Percentiles rank a stretch among this genome's conserved stretches.
Conservation (phyloP, 2,888 invertebrate genomes). For the Seladonia tumulorum region DNA sequence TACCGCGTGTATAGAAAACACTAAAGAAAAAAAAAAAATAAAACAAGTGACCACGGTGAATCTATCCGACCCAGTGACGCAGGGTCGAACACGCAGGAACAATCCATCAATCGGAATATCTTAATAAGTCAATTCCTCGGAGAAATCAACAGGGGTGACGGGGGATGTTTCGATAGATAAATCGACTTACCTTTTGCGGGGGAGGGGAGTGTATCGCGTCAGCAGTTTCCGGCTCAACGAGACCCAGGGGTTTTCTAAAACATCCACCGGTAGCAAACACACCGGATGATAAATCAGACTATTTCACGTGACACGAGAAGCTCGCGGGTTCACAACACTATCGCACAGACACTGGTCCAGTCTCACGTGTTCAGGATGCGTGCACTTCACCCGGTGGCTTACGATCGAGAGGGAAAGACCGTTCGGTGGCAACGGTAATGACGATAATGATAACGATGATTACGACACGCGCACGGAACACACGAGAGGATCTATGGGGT, state of each 20-base stretch:
- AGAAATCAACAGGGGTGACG: slow-evolving; percentile 35
- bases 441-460: neutral
- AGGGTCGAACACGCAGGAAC: neutral
- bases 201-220: slow-evolving; percentile 5
- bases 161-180: slow-evolving; percentile 24
- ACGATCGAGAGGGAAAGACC: neutral
- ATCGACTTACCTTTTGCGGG: slow-evolving; percentile 42
- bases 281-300: slow-evolving; percentile 2
- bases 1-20: too few species aligned
- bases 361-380: neutral
- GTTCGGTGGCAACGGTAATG: neutral
- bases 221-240: slow-evolving; percentile 33
- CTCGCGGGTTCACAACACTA: slow-evolving; percentile 6
- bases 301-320: neutral
- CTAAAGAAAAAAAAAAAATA: neutral
- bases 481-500: neutral
- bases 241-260: slow-evolving; percentile 45
- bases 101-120: slow-evolving; percentile 15
- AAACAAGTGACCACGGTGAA: neutral
- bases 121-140: slow-evolving; percentile 22
- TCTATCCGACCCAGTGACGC: neutral
- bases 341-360: neutral
- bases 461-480: neutral
- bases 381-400: neutral
- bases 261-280: slow-evolving; percentile 24